Evolutionary conservation across 2,888 invertebrate genomes (phyloP).

Genomic region (Ephialtes manifestator): DNA sequence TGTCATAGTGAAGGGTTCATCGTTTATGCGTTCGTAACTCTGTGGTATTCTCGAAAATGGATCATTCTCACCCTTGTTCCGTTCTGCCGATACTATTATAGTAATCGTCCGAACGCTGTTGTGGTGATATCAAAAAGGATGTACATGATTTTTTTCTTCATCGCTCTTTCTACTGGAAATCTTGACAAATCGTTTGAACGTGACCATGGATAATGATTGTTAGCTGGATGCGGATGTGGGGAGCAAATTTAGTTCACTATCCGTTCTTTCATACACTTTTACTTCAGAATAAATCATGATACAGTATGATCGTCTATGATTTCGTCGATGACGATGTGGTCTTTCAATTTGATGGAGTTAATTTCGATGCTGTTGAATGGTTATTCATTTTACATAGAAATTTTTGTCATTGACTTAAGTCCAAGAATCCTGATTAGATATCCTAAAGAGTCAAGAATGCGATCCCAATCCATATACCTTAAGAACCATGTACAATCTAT

Average conservation of each 20-base stretch:
- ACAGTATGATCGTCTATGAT: constrained; percentile 29
- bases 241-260: neutral
- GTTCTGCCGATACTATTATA: neutral
- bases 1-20: constrained; percentile 1
- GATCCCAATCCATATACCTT: too few relatives aligned
- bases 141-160: neutral
- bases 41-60: constrained; percentile 5
- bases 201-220: constrained; percentile 60
- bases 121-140: neutral
- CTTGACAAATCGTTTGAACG: constrained; percentile 56
- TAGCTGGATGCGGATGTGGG: neutral
- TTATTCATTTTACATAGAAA: neutral
- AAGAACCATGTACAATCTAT: too few relatives aligned
- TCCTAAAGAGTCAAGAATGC: too few relatives aligned
- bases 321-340: constrained; percentile 16
- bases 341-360: neutral
- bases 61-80: constrained; percentile 11
- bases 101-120: neutral
- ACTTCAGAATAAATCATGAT: constrained; percentile 34
- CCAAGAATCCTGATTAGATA: too few relatives aligned
- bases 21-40: neutral
- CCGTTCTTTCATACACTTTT: constrained; percentile 2
- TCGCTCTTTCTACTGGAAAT: constrained; percentile 19
- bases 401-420: too few relatives aligned
- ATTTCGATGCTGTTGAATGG: neutral